Conservation (phyloP, 2,113 vertebrate genomes). For the Cephalopterus ornatus region DNA sequence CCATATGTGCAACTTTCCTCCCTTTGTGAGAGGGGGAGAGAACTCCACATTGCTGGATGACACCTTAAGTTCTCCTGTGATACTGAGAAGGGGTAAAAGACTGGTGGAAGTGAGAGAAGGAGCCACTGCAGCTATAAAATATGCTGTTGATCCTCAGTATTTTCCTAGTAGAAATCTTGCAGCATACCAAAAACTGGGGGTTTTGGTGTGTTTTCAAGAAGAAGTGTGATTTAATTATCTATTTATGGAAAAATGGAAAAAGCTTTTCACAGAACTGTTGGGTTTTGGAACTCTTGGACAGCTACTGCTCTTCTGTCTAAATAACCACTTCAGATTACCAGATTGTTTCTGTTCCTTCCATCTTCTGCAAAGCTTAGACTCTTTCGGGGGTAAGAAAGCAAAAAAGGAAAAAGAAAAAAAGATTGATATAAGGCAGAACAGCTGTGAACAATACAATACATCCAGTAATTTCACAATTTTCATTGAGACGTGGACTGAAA, state of each 20-base stretch:
- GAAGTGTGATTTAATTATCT: background rate
- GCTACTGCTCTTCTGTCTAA: background rate
- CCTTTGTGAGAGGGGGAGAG: background rate
- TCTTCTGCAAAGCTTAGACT: background rate
- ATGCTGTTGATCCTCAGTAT: background rate
- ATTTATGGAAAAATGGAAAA: background rate
- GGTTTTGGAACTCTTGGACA: background rate
- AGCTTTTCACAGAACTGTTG: background rate
- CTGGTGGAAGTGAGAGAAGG: background rate
- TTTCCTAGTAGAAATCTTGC: background rate
- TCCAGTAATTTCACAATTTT: background rate
- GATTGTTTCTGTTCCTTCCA: background rate
- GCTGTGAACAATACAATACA: background rate
- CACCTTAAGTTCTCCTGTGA: background rate
- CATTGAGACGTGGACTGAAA: background rate
- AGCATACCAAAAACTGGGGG: background rate
- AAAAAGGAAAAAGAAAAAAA: too few relatives aligned
- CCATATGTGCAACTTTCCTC: fast-evolving
- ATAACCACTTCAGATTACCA: background rate
- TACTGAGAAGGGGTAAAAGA: background rate
- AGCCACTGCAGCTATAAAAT: background rate
- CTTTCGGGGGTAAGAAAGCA: background rate
- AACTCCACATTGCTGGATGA: background rate
- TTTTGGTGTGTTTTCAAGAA: background rate
- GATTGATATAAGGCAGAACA: background rate